These are phyloP conservation scores for Ochotona princeps DNA, from an alignment of 2,113 vertebrate genomes.

Conservation along the genomic window DNA sequence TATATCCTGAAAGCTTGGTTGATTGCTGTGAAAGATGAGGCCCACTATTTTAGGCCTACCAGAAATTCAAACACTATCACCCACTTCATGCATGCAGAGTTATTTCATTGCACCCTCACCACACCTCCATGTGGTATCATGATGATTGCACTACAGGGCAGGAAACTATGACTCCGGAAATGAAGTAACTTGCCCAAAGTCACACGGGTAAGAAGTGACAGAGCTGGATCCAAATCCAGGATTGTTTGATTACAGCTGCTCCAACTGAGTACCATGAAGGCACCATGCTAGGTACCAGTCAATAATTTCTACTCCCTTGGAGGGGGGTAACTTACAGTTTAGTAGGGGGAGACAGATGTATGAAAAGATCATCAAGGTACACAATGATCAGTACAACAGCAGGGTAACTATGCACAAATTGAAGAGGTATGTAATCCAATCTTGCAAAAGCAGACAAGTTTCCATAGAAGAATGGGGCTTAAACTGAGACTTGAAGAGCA, in stretches of 20 bases:
- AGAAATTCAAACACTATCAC: neutral
- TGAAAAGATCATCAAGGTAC: slow-evolving; percentile 10
- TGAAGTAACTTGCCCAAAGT: slow-evolving; percentile 7
- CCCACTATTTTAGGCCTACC: neutral
- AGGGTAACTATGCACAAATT: neutral
- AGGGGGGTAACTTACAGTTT: neutral
- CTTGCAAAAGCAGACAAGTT: slow-evolving; percentile 8
- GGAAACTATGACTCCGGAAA: neutral
- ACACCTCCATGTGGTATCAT: neutral
- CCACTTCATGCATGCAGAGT: neutral
- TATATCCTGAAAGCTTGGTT: neutral
- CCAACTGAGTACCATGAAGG: neutral
- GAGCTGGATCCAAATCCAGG: slow-evolving; percentile 26
- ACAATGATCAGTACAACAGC: neutral
- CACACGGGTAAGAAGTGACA: neutral
- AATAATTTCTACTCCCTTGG: neutral
- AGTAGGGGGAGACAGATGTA: neutral
- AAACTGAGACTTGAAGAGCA: neutral
- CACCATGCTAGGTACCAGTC: neutral
- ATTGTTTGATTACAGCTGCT: neutral
- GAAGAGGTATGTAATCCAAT: neutral
- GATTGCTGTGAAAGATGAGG: neutral
- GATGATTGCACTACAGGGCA: neutral
- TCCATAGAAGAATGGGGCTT: slow-evolving; percentile 21
- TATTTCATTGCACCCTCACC: neutral